Evolutionary conservation across 92 coral and sea anemone species (phyloP).

Genomic region (Siderastrea siderea): DNA sequence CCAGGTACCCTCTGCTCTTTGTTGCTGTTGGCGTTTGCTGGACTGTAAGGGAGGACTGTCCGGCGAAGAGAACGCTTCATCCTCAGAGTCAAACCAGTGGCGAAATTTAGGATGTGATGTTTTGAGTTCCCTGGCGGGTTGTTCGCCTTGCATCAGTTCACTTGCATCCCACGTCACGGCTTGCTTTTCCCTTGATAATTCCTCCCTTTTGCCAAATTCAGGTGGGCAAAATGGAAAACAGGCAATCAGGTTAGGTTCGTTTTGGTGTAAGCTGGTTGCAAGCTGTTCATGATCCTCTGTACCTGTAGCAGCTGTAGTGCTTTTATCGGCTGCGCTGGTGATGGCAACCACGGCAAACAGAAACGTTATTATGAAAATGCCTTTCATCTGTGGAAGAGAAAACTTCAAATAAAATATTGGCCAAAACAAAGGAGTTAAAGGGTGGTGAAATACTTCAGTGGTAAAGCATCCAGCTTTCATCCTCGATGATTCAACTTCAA

Average conservation of each 20-base stretch:
- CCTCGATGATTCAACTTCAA: no score
- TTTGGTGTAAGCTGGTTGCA: not conserved
- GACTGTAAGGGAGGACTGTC: not conserved
- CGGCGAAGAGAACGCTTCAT: not conserved
- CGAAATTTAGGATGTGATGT: not conserved
- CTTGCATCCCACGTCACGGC: not conserved
- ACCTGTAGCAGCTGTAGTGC: not conserved
- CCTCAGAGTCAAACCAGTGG: not conserved
- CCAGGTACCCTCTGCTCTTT: not conserved
- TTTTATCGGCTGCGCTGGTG: not conserved
- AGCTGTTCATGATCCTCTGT: not conserved
- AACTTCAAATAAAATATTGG: not conserved
- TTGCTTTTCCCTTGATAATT: not conserved
- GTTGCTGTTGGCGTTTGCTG: slow-evolving; percentile 3
- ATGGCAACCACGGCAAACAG: not conserved
- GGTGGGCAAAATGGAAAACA: not conserved
- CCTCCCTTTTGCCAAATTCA: not conserved
- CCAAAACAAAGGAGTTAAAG: not conserved
- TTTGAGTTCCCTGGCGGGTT: not conserved
- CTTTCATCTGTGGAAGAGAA: slow-evolving; percentile 20
- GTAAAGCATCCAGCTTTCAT: no score
- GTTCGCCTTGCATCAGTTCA: not conserved
- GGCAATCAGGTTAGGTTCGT: not conserved
- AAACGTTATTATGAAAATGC: not conserved
- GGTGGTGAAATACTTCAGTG: no score